Base-by-base conservation (phyloP, 2,113 vertebrate species). In the Archilochus colubris region DNA sequence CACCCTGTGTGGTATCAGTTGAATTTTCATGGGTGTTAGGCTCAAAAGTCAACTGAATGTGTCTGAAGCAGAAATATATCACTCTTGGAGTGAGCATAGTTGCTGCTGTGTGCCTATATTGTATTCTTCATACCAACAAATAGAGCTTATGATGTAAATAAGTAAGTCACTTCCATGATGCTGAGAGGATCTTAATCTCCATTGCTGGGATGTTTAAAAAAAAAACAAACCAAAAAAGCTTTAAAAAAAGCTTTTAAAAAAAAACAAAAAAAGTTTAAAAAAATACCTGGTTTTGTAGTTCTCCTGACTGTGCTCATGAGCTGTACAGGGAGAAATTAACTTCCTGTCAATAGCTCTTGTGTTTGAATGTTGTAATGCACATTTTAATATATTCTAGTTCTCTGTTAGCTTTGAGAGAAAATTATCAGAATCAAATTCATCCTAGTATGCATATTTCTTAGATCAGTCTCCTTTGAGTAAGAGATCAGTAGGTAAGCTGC, bases 391-490 rank as follows among this genome's bases (percentile, higher is more conserved):
- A 13, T 68, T 63, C 8, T 63, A 59, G 12, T 74, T 89, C 27
- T 40, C 0, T 21, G 20, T 64, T 14, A 81, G 46, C n/a, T 84
- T 2, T 53, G 27, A 94, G 33, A 76, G 48, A 70, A 72, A 43
- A 79, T 9, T 8, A 21, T 80, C 31, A 68, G 50, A 82, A 68
- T 76, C 20, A 68, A 64, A 59, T 53, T 68, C 25, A 33, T 79
- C 19, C 22, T 36, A 2, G 3, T 31, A 5, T 1, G 2, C 0
- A 0, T 30, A 23, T 59, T 87, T 74, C 31, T 82, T 58, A 33
- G 10, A 31, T 44, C 6, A 24, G 5, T 62, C 3, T 8, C 50
- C 24, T 68, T 88, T 86, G 40, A 14, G 38, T 59, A 10, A 72
- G 24, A 5, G 25, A 12, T 18, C 0, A 1, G 43, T 68, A 80